Conservation (phyloP, 1,140 invertebrate genomes). For the Charaxes varanes region DNA sequence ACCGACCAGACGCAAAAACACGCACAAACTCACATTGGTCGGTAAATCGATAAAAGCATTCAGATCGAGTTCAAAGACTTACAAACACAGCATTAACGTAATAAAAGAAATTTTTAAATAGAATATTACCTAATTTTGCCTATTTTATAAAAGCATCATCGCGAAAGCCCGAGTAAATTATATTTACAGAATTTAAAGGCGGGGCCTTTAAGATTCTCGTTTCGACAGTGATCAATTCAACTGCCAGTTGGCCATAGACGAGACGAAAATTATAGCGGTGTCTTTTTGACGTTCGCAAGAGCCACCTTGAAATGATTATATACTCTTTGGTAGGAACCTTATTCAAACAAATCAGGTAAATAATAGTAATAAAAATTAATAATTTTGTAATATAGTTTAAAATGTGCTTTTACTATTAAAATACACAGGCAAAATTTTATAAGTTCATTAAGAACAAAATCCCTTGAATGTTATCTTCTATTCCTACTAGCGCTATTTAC, state of each 20-base stretch:
- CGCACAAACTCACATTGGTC: constrained; percentile 44
- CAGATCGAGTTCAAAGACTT: constrained; percentile 5
- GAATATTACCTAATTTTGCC: constrained; percentile 39
- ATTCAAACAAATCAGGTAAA: no score
- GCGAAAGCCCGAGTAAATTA: constrained; percentile 52
- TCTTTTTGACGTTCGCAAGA: neutral
- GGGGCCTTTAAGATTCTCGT: constrained; percentile 62
- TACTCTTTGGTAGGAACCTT: no score
- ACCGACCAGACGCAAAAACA: constrained; percentile 33
- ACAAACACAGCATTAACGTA: constrained; percentile 13
- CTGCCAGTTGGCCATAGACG: constrained; percentile 14
- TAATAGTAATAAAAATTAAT: no score
- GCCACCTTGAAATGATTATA: constrained; percentile 1
- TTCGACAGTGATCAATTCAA: constrained; percentile 39
- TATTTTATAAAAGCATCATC: constrained; percentile 62
- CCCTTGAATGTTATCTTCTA: no score
- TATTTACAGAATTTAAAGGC: constrained; percentile 63
- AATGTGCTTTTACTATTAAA: no score
- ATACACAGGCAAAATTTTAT: no score
- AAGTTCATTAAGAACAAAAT: no score
- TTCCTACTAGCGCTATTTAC: no score
- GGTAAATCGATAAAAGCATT: constrained; percentile 50
- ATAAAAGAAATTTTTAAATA: constrained; percentile 9
- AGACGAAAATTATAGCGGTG: constrained; percentile 5
- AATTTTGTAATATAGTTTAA: no score